phyloP scores from a whole-genome alignment of 2,888 invertebrate genomes.

The Hofmannophila pseudospretella region DNA sequence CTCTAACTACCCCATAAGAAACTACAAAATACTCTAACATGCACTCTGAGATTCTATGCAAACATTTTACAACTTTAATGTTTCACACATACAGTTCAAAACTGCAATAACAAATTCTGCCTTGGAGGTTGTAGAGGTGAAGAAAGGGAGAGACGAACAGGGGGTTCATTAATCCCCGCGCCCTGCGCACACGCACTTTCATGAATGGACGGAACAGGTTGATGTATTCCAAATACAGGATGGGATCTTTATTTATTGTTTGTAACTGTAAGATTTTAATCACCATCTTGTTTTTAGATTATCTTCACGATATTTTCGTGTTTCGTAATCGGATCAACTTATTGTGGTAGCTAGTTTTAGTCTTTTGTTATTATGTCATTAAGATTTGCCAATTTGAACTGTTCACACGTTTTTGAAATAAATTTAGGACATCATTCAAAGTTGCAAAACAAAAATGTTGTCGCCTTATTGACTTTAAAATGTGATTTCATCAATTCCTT shows the following conservation, averaged over 20 bases:
- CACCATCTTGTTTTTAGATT: too few species aligned
- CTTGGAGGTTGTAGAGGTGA: conserved; percentile 47
- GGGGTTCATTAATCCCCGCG: conserved; percentile 77
- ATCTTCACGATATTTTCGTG: too few species aligned
- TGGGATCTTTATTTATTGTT: conserved; percentile 28
- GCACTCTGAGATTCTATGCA: conserved; percentile 10
- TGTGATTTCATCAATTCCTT: conserved; percentile 57
- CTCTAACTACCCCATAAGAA: conserved; percentile 27
- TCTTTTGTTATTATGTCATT: too few species aligned
- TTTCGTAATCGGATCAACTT: too few species aligned
- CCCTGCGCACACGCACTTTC: conserved; percentile 78
- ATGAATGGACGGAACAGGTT: conserved; percentile 77
- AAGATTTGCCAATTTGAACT: too few species aligned
- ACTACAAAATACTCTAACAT: conserved; percentile 17
- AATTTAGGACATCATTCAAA: conserved; percentile 30
- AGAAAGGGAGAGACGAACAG: conserved; percentile 48
- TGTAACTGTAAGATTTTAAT: too few species aligned
- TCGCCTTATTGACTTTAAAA: conserved; percentile 33
- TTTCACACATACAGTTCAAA: conserved; percentile 27
- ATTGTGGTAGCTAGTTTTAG: too few species aligned
- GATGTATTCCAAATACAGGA: conserved; percentile 65
- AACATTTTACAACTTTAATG: conserved; percentile 25
- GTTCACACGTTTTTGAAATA: too few species aligned
- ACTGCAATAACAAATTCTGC: conserved; percentile 18
- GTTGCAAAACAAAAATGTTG: conserved; percentile 44